Evolutionary conservation across 2,888 invertebrate genomes (phyloP).

Genomic region (Augochlorella aurata): DNA sequence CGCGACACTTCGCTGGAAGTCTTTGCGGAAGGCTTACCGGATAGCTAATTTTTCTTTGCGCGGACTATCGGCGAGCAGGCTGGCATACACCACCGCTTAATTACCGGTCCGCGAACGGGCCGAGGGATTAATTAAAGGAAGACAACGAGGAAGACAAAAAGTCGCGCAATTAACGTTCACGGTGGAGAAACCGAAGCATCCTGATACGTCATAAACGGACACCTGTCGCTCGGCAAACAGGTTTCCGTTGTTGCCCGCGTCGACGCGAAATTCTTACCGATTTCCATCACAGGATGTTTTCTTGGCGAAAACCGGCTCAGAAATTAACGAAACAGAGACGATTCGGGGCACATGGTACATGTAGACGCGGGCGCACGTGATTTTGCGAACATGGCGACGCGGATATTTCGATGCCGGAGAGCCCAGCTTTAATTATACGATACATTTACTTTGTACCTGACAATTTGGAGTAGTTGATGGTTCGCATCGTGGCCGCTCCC

Average conservation of each 20-base stretch:
- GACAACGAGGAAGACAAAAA: slow-evolving; percentile 5
- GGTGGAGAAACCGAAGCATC: background rate
- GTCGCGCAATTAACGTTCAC: slow-evolving; percentile 6
- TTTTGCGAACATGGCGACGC: background rate
- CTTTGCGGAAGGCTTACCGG: background rate
- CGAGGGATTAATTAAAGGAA: slow-evolving; percentile 25
- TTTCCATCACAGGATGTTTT: background rate
- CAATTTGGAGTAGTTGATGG: slow-evolving; percentile 23
- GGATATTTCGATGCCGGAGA: background rate
- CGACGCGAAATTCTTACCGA: slow-evolving; percentile 8
- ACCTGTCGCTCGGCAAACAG: slow-evolving; percentile 43
- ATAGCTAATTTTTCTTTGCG: background rate
- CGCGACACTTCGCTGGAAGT: background rate
- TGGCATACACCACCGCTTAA: background rate
- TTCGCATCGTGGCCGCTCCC: background rate
- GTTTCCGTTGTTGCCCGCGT: slow-evolving; percentile 17
- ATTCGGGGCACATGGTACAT: background rate
- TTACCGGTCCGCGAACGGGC: slow-evolving; percentile 12
- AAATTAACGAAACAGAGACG: background rate
- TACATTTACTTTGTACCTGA: slow-evolving; percentile 33
- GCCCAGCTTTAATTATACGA: slow-evolving; percentile 33
- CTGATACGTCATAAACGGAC: slow-evolving; percentile 36
- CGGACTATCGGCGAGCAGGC: background rate
- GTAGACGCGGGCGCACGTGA: background rate
- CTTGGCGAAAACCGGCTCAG: too few species aligned